Evolutionary conservation across 2,797 vertebrate species (phyloP), one percentile per base, ranked within the genome.

Genomic region (Rhadinocentrus ornatus): DNA sequence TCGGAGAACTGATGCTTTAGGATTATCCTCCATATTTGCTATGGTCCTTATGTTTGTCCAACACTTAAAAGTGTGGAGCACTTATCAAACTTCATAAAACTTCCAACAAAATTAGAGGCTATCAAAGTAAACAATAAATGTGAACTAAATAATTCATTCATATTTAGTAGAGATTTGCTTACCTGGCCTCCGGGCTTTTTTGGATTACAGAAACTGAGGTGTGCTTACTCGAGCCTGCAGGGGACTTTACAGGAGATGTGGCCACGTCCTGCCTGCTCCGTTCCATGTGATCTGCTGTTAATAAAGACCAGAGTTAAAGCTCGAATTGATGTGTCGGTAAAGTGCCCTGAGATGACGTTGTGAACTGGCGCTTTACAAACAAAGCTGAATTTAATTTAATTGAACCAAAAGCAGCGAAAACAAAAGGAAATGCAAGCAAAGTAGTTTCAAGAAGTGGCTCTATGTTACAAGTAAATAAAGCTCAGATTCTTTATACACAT

Each of bases 251-350:
- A 65, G 96, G 93, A 85, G 95, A 96, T 0, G 92, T 89, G 32
- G 93, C 93, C 50, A 89, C 92, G 86, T 95, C 95, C 78, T 92
- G 95, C 85, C 80, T 93, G 75, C 92, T 73, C 81, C 54, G 63
- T 64, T 85, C 57, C 56, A 69, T 8, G 54, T 66, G 73, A 57
- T 91, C 95, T 95, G 86, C 62, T 95, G 86, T 55, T 75, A 29
- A 74, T 6, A 79, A 61, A 65, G 22, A 70, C 11, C n/a, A 0
- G 1, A 52, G 20, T 55, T 71, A 29, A 12, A 77, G 31, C 31
- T 32, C 31, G 7, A 32, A 32, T 9, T 32, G 31, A 32, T 32
- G 31, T 32, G 31, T 32, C 31, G 6, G 31, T 32, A 32, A 32
- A 32, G 31, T 7, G 8, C 31, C 31, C 31, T 32, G 31, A 32